Percentiles rank a stretch among this genome's conserved stretches.
Evolutionary conservation across 2,888 invertebrate species (phyloP).

Genomic region (Cyaniris semiargus): DNA sequence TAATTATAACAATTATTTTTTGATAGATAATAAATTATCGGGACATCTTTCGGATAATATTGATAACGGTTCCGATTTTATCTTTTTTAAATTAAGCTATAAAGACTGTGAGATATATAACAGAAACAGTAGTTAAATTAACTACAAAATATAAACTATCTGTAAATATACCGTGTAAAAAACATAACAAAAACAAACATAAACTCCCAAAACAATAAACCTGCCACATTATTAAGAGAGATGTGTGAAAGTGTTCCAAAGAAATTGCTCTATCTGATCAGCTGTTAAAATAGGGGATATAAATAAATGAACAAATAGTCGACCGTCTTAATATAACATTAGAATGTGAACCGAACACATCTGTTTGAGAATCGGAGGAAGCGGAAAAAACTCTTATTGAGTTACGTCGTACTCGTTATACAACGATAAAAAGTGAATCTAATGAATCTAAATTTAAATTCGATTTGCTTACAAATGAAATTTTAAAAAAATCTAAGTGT

Average conservation of each 20-base stretch:
- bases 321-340: constrained; percentile 69
- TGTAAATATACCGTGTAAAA: constrained; percentile 14
- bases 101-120: neutral
- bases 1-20: constrained; percentile 77
- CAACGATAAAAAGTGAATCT: neutral
- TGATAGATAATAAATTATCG: constrained; percentile 76
- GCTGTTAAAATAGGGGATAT: constrained; percentile 40
- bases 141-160: neutral
- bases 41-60: constrained; percentile 35
- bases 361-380: constrained; percentile 64
- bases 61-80: constrained; percentile 16
- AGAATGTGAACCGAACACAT: constrained; percentile 64
- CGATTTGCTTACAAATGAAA: neutral
- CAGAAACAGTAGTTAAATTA: neutral
- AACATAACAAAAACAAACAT: constrained; percentile 32
- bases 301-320: constrained; percentile 27
- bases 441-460: neutral
- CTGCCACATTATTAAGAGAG: constrained; percentile 29
- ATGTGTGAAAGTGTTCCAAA: constrained; percentile 29
- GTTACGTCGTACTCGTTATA: constrained; percentile 6
- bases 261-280: constrained; percentile 34
- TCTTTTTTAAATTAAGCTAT: constrained; percentile 7
- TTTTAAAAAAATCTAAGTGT: neutral
- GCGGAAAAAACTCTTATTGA: constrained; percentile 18
- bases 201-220: constrained; percentile 11